Evolutionary conservation across 2,888 invertebrate genomes (phyloP).

Genomic region (Apamea sordens): DNA sequence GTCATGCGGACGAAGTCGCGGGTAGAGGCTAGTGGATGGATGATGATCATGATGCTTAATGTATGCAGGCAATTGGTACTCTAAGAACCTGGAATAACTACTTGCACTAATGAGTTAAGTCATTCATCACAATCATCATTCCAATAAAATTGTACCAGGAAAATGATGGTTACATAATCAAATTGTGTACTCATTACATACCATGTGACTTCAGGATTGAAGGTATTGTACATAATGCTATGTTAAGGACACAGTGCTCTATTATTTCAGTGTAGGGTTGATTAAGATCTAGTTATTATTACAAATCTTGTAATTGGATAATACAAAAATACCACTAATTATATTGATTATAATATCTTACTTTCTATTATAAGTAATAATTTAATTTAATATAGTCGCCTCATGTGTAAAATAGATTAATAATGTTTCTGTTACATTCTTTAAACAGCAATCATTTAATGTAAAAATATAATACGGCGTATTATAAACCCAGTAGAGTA

Average conservation of each 20-base stretch:
- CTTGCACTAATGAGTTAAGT: slow-evolving; percentile 11
- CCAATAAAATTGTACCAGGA: slow-evolving; percentile 40
- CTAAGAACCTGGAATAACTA: slow-evolving; percentile 1
- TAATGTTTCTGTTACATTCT: not conserved
- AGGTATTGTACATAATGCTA: slow-evolving; percentile 3
- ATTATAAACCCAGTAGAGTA: not conserved
- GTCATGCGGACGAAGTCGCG: too few relatives aligned
- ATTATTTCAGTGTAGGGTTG: not conserved
- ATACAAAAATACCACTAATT: slow-evolving; percentile 15
- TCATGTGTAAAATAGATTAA: not conserved
- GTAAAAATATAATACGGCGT: not conserved
- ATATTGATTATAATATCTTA: slow-evolving; percentile 18
- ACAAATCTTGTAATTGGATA: not conserved
- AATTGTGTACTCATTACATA: slow-evolving; percentile 9
- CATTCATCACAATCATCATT: slow-evolving; percentile 40
- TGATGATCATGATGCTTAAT: too few relatives aligned
- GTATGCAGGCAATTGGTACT: not conserved
- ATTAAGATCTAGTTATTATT: not conserved
- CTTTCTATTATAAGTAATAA: slow-evolving; percentile 4
- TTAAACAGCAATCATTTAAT: not conserved
- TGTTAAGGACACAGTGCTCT: not conserved
- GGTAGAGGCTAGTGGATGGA: too few relatives aligned
- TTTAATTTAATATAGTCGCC: not conserved
- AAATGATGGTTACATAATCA: slow-evolving; percentile 24
- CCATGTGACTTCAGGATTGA: slow-evolving; percentile 24